Conservation (phyloP, 2,888 invertebrate species). For the Parasteatoda lunata region DNA sequence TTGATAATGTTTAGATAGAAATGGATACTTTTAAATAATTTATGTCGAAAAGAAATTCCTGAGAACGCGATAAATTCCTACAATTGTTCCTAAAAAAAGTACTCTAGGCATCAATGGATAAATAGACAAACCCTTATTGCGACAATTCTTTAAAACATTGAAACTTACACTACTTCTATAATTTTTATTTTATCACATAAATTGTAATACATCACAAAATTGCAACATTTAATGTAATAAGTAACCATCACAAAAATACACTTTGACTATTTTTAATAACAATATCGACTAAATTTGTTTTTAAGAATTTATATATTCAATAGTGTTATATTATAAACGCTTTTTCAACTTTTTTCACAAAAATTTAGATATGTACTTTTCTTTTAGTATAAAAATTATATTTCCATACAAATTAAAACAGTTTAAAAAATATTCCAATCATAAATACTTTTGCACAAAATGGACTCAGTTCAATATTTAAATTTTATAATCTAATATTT, state of each 20-base stretch:
- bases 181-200: constrained; percentile 51
- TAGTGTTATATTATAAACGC: constrained; percentile 35
- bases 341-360: constrained; percentile 20
- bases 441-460: constrained; percentile 40
- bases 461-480: constrained; percentile 20
- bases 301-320: constrained; percentile 27
- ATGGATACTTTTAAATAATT: no score
- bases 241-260: constrained; percentile 64
- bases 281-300: not conserved
- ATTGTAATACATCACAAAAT: constrained; percentile 58
- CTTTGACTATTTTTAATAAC: constrained; percentile 14
- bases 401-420: constrained; percentile 17
- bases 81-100: no score
- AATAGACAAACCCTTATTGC: not conserved
- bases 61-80: no score
- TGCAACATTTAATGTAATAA: constrained; percentile 53
- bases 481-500: not conserved
- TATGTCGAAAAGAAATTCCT: no score
- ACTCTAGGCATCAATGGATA: no score
- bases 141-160: not conserved
- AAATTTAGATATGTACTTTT: constrained; percentile 47
- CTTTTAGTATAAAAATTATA: constrained; percentile 51
- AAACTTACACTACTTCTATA: constrained; percentile 14
- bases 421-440: constrained; percentile 62
- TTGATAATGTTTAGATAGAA: no score